Evolutionary conservation across 1,140 invertebrate species (phyloP).

Genomic region (Anoplophora glabripennis): DNA sequence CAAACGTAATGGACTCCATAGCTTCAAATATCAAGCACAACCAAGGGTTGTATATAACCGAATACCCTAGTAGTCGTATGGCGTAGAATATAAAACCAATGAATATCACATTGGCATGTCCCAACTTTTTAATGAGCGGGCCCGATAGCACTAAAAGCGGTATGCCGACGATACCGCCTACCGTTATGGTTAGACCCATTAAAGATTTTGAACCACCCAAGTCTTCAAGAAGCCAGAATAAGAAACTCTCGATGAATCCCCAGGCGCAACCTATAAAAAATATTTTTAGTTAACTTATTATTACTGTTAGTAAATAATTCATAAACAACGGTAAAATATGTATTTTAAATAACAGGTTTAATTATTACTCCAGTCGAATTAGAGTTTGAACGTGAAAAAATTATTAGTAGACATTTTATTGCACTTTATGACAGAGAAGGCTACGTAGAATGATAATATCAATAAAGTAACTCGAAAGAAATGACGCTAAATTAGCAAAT

Average conservation of each 20-base stretch:
- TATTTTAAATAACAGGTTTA: no score
- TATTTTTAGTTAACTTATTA: background rate
- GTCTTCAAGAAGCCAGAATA: conserved; percentile 83
- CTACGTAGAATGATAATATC: no score
- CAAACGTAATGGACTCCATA: conserved; percentile 80
- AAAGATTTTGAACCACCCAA: conserved; percentile 73
- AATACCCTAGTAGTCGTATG: conserved; percentile 74
- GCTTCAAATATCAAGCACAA: conserved; percentile 78
- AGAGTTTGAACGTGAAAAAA: no score
- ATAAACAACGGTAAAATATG: no score
- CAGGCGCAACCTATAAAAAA: conserved; percentile 66
- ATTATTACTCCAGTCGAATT: no score
- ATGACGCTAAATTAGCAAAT: no score
- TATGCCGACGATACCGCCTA: conserved; percentile 74
- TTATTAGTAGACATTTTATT: no score
- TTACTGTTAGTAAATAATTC: no score
- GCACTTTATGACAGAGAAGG: no score
- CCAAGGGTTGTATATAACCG: conserved; percentile 78
- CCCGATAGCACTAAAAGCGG: conserved; percentile 75
- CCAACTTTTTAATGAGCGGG: conserved; percentile 72
- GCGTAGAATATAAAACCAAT: conserved; percentile 76
- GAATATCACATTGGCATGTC: conserved; percentile 79
- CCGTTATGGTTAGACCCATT: conserved; percentile 81
- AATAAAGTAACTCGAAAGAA: no score
- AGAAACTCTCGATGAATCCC: conserved; percentile 83